These are phyloP conservation scores for Psittacula echo DNA, from an alignment of 2,797 vertebrate genomes.

Conservation along the genomic window DNA sequence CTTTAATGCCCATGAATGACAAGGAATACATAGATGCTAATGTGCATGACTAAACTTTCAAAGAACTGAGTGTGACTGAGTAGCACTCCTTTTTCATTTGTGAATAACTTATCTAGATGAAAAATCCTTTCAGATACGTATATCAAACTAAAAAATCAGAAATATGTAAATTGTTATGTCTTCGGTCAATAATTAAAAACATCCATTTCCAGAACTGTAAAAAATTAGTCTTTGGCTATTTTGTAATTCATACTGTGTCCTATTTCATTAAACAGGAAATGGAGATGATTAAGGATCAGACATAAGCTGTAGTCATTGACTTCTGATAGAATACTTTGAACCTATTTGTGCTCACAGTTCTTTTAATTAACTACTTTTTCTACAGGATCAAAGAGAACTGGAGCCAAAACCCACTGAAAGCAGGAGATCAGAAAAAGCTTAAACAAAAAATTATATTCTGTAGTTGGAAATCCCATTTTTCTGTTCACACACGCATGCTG, in stretches of 20 bases:
- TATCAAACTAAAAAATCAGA: conserved; percentile 53
- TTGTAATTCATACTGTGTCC: conserved; percentile 24
- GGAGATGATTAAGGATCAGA: conserved; percentile 34
- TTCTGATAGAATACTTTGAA: conserved; percentile 50
- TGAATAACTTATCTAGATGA: conserved; percentile 40
- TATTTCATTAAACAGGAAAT: conserved; percentile 45
- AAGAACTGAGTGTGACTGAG: conserved; percentile 28
- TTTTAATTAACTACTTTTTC: conserved; percentile 49
- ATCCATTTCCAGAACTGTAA: conserved; percentile 14
- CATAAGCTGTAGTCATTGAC: conserved; percentile 25
- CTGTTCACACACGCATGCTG: neutral
- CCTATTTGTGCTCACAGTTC: conserved; percentile 12
- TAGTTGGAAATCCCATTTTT: conserved; percentile 4
- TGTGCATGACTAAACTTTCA: conserved; percentile 49
- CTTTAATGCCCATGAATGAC: conserved; percentile 21
- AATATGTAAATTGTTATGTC: conserved; percentile 52
- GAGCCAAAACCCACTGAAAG: neutral
- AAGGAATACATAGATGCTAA: conserved; percentile 1
- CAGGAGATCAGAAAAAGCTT: neutral
- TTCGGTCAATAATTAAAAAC: conserved; percentile 62
- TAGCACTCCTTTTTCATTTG: conserved; percentile 42
- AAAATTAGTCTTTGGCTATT: conserved; percentile 31
- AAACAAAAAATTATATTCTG: neutral
- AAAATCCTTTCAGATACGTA: conserved; percentile 39
- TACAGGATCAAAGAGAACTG: neutral